Conservation (phyloP, 1,140 invertebrate genomes). For the Ctenoplectra terminalis region DNA sequence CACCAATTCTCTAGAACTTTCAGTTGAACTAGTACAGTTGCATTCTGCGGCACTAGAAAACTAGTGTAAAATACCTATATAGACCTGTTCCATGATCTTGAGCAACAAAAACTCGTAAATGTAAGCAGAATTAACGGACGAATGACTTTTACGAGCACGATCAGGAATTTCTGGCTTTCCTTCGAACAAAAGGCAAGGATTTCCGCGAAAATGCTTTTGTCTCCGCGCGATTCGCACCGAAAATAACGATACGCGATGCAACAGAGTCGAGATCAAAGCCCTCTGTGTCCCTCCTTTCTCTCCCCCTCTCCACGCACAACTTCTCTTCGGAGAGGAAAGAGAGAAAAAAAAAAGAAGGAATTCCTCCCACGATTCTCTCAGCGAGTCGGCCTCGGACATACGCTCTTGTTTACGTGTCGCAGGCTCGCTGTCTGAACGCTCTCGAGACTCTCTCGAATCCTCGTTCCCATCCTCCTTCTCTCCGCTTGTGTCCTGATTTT, state of each 20-base stretch:
- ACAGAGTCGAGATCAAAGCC: conserved; percentile 57
- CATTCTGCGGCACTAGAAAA: too few species aligned
- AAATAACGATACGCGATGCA: conserved; percentile 58
- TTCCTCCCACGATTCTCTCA: conserved; percentile 62
- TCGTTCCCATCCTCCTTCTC: conserved; percentile 60
- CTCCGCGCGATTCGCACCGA: conserved; percentile 49
- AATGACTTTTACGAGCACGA: not conserved
- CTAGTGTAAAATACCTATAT: too few species aligned
- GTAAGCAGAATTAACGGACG: too few species aligned
- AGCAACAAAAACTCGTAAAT: not conserved
- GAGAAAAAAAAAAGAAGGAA: conserved; percentile 31
- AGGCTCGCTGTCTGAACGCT: conserved; percentile 44
- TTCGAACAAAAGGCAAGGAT: conserved; percentile 34
- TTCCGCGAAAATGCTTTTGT: conserved; percentile 60
- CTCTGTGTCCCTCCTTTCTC: conserved; percentile 17
- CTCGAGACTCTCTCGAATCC: conserved; percentile 55
- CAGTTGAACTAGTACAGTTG: too few species aligned
- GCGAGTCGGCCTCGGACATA: conserved; percentile 60
- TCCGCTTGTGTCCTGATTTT: conserved; percentile 65
- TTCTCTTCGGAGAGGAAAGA: not conserved
- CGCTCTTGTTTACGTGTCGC: conserved; percentile 67
- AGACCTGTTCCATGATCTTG: not conserved
- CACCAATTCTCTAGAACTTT: too few species aligned
- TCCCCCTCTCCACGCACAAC: not conserved
- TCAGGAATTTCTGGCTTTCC: conserved; percentile 28